Evolutionary conservation across 2,797 vertebrate species (phyloP).

Genomic region (Pipistrellus nathusii): DNA sequence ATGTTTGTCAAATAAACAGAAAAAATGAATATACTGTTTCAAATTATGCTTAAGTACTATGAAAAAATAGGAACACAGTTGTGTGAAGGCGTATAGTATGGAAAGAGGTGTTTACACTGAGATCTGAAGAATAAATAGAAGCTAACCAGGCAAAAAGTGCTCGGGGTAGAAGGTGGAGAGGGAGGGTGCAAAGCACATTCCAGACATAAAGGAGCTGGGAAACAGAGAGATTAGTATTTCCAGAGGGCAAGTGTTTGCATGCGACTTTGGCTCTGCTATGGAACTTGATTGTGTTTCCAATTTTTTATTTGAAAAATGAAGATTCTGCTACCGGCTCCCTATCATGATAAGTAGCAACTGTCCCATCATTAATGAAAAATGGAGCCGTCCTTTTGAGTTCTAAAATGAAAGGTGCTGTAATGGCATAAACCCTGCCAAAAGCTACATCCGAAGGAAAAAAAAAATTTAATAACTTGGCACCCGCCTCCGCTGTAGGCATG

Average conservation of each 20-base stretch:
- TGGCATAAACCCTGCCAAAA: conserved; percentile 53
- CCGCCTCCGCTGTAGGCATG: neutral
- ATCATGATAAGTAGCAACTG: conserved; percentile 47
- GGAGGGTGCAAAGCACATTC: neutral
- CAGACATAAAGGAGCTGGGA: neutral
- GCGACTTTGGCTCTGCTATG: neutral
- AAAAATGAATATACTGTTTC: neutral
- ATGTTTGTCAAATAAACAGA: neutral
- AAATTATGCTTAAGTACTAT: neutral
- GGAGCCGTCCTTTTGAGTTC: conserved; percentile 22
- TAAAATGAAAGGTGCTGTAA: conserved; percentile 53
- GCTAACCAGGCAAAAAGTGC: neutral
- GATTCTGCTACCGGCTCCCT: conserved; percentile 19
- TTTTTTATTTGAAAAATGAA: conserved; percentile 61
- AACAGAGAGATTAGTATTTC: neutral
- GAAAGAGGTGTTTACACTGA: conserved; percentile 9
- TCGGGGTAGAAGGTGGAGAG: neutral
- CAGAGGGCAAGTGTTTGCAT: neutral
- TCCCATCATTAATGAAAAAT: conserved; percentile 58
- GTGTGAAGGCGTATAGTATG: neutral
- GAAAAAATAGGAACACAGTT: neutral
- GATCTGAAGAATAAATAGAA: neutral
- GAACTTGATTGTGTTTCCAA: conserved; percentile 20
- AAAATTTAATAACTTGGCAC: conserved; percentile 5
- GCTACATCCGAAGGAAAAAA: neutral